Evolutionary conservation across 2,888 invertebrate genomes (phyloP), one percentile per base, ranked within the genome.

Genomic region (Cheilosia vernalis): DNA sequence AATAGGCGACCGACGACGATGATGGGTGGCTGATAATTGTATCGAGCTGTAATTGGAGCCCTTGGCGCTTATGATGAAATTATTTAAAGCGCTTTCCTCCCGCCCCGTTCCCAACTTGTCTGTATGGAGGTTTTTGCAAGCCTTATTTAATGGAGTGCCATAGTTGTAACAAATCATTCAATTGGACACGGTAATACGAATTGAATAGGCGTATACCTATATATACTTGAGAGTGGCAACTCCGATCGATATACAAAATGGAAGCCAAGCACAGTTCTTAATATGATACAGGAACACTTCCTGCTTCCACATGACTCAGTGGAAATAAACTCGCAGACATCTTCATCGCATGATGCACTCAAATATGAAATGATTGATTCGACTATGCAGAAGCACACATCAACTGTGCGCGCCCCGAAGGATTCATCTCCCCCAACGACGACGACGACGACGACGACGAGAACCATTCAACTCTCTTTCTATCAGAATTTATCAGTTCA

Each of bases 21-120:
- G 72, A 58, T 74, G 63, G 53, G 33, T 70, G 78, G 56, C 33
- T 51, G 49, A 56, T 30, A 69, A 47, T 58, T 56, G 37, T 19
- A 21, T 44, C 44, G 64, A 64, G 30, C 24, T 63, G 78, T 79
- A 79, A 79, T 79, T 72, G 78, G 64, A 79, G 49, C 64, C 78
- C 55, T 61, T 69, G 61, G 42, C 40, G 24, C 64, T 56, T 58
- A 51, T 56, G 78, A 79, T 56, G 24, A 42, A 69, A 78, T 63
- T 58, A 78, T 72, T 24, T 37, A 4, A 27, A 24, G 10, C 24
- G 10, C 4, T 42, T 42, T n/a, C 42, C 27, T 0, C 44, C 19
- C 19, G 4, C 13, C 5, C 3, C 15, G 21, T 19, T 42, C 1
- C 19, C 24, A 42, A 21, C 44, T 19, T 33, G 49, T 21, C 30